Base-by-base conservation (phyloP, 1,140 invertebrate species). In the Drosophila orena region DNA sequence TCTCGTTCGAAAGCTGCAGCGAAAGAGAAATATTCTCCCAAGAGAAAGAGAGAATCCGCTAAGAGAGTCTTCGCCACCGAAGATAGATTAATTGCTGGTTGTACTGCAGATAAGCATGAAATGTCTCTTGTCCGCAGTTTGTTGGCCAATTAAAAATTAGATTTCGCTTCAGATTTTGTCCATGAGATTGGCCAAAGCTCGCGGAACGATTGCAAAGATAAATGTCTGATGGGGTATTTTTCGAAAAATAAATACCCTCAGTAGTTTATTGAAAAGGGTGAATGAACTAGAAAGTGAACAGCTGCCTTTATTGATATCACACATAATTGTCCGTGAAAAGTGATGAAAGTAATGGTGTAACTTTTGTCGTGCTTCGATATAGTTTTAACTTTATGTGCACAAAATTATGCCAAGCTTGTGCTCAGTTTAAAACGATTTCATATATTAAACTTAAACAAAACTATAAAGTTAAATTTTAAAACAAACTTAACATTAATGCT, bases 1-100 rank as follows among this genome's bases (percentile, higher is more conserved):
- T 85, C 81, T 85, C 50, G 78, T 77, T 76, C 60, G 61, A 77
- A 77, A 72, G 77, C 59, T 80, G 71, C 50, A 60, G 65, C 54
- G 2, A 34, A 30, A 56, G 42, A 50, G 65, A 56, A 27, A 50
- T 57, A 15, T 37, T 64, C 52, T 70, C 57, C 38, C 58, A 81
- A 86, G 78, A 80, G 81, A 78, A 86, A 86, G 78, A 80, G 81
- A 78, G 74, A 49, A 15, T 46, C 10, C 15, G 14, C 24, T 34
- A 66, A 79, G 40, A 70, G 74, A 49, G 34, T 20, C 57, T 12
- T 14, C 17, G 49, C 15, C 12, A 15, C 10, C 15, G n/a, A 50
- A 70, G 65, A 38, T 14, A 46, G 64, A 77, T 77, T 76, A 77
- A 77, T 77, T 54, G 44, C 57, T 34, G 58, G 35, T 20, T 38